Conservation (phyloP, 1,140 invertebrate species). For the Drosophila suzukii region DNA sequence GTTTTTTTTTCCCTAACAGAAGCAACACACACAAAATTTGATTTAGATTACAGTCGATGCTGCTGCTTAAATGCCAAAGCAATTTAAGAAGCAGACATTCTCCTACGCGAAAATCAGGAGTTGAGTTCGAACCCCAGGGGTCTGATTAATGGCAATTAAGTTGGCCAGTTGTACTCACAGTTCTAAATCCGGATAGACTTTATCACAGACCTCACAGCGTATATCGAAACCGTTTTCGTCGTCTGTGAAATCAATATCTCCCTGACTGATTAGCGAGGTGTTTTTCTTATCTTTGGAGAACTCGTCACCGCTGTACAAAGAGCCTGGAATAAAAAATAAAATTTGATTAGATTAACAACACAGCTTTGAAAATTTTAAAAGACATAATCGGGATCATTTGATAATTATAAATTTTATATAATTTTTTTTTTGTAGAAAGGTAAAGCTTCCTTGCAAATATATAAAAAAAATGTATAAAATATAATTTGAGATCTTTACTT, state of each 20-base stretch:
- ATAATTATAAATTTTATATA: not conserved
- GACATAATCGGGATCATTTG: too few species aligned
- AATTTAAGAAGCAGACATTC: slow-evolving; percentile 66
- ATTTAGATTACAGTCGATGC: slow-evolving; percentile 62
- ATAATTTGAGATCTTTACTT: too few species aligned
- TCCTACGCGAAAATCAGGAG: slow-evolving; percentile 20
- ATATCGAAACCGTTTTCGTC: slow-evolving; percentile 87
- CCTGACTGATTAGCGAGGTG: slow-evolving; percentile 39
- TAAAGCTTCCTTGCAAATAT: too few species aligned
- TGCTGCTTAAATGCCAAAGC: slow-evolving; percentile 72
- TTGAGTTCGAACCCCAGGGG: slow-evolving; percentile 2
- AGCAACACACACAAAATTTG: slow-evolving; percentile 37
- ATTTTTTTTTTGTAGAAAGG: too few species aligned
- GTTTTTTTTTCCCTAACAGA: slow-evolving; percentile 32
- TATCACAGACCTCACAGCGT: slow-evolving; percentile 89
- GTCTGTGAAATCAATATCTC: slow-evolving; percentile 86
- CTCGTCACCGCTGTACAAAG: slow-evolving; percentile 88
- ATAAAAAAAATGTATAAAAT: too few species aligned
- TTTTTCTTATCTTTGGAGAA: slow-evolving; percentile 65
- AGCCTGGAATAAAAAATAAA: slow-evolving; percentile 84
- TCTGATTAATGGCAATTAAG: slow-evolving; percentile 17
- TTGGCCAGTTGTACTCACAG: slow-evolving; percentile 86
- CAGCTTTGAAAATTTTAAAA: not conserved
- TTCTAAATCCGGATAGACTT: slow-evolving; percentile 89
- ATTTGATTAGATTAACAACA: too few species aligned